Evolutionary conservation across 2,888 invertebrate genomes (phyloP).

Genomic region (Agrotis clavis): DNA sequence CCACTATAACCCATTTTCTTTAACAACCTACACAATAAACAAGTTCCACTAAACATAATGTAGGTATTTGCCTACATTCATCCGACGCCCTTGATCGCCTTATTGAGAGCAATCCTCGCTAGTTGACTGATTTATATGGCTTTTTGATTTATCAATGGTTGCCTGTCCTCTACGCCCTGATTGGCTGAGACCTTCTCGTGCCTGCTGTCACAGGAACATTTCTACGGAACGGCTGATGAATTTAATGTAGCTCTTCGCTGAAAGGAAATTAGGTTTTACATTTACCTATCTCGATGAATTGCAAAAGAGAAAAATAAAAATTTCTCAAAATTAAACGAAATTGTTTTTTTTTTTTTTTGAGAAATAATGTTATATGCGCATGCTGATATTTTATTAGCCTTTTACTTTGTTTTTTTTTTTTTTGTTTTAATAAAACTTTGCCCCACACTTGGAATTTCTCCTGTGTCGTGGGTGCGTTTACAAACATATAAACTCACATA

Average conservation of each 20-base stretch:
- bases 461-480: no score
- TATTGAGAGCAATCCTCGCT: conserved; percentile 44
- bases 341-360: not conserved
- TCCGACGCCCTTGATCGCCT: conserved; percentile 44
- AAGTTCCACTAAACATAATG: conserved; percentile 19
- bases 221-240: conserved; percentile 6
- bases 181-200: conserved; percentile 23
- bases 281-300: not conserved
- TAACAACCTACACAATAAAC: not conserved
- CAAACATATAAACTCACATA: no score
- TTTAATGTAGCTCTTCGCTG: conserved; percentile 4
- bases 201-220: not conserved
- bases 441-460: no score
- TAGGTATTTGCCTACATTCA: conserved; percentile 29
- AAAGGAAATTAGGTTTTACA: conserved; percentile 4
- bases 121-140: conserved; percentile 40
- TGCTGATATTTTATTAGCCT: not conserved
- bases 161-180: conserved; percentile 23
- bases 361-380: not conserved
- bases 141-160: conserved; percentile 48
- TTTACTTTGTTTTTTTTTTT: no score
- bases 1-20: no score
- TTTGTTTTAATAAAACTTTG: no score
- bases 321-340: not conserved
- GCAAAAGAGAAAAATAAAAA: not conserved